A percentile compares a stretch with the other conserved stretches of the same genome.
Conservation (phyloP, 2,113 vertebrate species). For the Ariopsis seemanni region DNA sequence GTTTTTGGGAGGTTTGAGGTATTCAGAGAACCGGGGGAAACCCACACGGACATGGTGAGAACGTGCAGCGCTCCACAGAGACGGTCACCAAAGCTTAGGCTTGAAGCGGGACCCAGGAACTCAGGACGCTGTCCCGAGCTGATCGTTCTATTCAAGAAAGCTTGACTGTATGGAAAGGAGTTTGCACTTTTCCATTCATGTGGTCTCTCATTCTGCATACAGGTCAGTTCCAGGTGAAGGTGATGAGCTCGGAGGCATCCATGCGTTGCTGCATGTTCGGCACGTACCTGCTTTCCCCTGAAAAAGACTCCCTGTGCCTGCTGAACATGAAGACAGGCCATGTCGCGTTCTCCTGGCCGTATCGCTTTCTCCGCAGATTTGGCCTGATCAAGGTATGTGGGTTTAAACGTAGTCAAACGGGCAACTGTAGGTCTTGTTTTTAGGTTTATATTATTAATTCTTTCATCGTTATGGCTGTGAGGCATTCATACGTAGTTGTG, state of each 20-base stretch:
- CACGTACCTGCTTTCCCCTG: slow-evolving; percentile 73
- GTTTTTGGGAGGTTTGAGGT: neutral
- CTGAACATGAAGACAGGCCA: slow-evolving; percentile 61
- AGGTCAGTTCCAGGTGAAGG: slow-evolving; percentile 74
- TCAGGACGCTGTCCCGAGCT: neutral
- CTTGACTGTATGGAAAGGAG: neutral
- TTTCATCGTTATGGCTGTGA: neutral
- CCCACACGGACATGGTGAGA: too few relatives aligned
- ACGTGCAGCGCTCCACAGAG: neutral
- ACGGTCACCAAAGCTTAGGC: neutral
- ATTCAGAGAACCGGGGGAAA: neutral
- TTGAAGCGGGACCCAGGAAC: neutral
- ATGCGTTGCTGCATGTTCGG: slow-evolving; percentile 76
- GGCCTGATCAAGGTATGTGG: slow-evolving; percentile 80
- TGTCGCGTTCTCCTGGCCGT: slow-evolving; percentile 80
- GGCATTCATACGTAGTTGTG: too few relatives aligned
- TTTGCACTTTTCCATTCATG: neutral
- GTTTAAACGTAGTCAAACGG: neutral
- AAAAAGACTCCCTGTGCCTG: slow-evolving; percentile 70
- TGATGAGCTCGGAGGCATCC: slow-evolving; percentile 75
- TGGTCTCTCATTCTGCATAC: slow-evolving; percentile 41
- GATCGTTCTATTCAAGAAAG: neutral
- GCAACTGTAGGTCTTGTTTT: neutral
- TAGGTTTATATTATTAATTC: neutral
- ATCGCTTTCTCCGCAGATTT: slow-evolving; percentile 80